Evolutionary conservation across 2,797 vertebrate species (phyloP), one percentile per base, ranked within the genome.

Genomic region (Rhynchonycteris naso): DNA sequence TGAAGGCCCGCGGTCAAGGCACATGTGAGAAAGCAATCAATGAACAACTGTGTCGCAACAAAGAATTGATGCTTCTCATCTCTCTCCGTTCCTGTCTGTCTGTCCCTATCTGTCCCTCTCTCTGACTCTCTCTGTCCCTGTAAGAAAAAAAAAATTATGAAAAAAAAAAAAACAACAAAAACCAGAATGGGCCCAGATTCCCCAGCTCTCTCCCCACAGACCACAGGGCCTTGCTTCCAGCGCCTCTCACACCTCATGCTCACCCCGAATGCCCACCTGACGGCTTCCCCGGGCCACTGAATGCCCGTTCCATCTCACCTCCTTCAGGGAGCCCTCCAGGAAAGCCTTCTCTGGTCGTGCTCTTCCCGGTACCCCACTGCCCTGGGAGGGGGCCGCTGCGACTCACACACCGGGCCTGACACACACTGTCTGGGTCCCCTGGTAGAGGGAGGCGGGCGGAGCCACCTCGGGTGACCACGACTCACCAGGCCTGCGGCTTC

Each of bases 401-500:
- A 4, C 10, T 30, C 12, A 22, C 28, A 54, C 2, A 21, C n/a
- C 78, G 47, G 22, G 28, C 26, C 28, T 35, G 35, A 43, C n/a
- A 14, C 2, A 43, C 74, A 21, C 35, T 1, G 0, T 9, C 52
- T n/a, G 82, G 81, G 52, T 30, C 72, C 43, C 65, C 43, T 56
- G 71, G 47, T 7, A 54, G 52, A 69, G 59, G 81, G 83, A 38
- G 33, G 38, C 54, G 12, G 50, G 50, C 24, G 58, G 50, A 58
- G 24, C 30, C 12, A 2, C 50, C 38, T 66, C 7, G 14, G 47
- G 43, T 35, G 26, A n/a, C 52, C 0, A 0, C 5, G 56, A 56
- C 99, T 99, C 98, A 99, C 99, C 99, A 99, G 93, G 99, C 98
- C 98, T 99, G 99, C 0, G 99, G 99, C 97, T 99, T 99, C 98